Conservation (phyloP, 2,113 vertebrate genomes). For the Corythaixoides concolor region DNA sequence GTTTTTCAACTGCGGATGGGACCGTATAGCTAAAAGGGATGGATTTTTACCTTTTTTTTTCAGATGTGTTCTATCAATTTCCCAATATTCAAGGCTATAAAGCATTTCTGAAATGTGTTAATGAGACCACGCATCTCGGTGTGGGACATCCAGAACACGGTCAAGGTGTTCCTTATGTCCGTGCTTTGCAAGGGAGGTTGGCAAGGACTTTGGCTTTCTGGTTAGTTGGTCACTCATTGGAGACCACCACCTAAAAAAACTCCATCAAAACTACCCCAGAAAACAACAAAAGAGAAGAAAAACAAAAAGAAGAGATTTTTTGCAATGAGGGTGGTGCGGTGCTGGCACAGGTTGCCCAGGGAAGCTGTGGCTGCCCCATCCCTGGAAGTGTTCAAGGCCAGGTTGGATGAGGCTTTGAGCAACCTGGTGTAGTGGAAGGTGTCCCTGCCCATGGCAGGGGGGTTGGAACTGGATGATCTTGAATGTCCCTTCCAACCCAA, state of each 20-base stretch:
- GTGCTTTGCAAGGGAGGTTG: neutral
- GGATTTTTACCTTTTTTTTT: neutral
- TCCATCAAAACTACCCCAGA: fast-evolving
- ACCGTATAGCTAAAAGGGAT: neutral
- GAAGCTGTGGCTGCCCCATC: too few relatives aligned
- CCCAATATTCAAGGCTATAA: fast-evolving
- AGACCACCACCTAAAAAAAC: neutral
- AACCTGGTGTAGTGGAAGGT: too few relatives aligned
- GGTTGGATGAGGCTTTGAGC: too few relatives aligned
- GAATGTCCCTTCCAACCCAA: too few relatives aligned
- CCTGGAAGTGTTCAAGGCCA: too few relatives aligned
- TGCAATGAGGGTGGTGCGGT: too few relatives aligned
- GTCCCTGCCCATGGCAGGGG: too few relatives aligned
- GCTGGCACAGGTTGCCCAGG: too few relatives aligned
- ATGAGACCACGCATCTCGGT: fast-evolving
- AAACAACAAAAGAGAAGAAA: neutral
- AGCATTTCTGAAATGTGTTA: neutral
- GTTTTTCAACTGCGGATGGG: slow-evolving; percentile 1
- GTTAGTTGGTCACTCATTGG: neutral
- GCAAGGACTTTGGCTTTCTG: neutral
- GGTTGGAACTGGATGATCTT: too few relatives aligned
- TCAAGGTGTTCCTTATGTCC: neutral
- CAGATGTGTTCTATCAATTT: neutral
- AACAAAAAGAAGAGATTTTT: too few relatives aligned
- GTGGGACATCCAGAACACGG: fast-evolving